Percentiles rank a stretch among this genome's conserved stretches.
Conservation (phyloP, 2,113 vertebrate genomes). For the Myotis lucifugus region DNA sequence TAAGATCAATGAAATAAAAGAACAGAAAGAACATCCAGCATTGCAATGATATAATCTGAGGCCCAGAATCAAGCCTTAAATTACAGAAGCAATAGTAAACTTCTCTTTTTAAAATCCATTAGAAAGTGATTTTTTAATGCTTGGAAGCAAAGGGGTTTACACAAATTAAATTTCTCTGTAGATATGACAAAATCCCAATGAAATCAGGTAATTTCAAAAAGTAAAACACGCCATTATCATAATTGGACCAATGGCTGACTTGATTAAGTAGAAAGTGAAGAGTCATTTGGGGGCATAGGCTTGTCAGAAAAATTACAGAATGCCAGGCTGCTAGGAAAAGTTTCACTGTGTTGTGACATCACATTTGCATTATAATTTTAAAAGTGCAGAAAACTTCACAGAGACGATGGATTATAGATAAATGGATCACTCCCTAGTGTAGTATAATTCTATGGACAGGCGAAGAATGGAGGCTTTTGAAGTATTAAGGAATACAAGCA, state of each 20-base stretch:
- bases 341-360: neutral
- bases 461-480: neutral
- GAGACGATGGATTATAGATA: neutral
- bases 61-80: neutral
- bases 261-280: neutral
- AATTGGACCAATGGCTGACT: neutral
- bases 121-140: neutral
- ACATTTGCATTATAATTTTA: slow-evolving; percentile 12
- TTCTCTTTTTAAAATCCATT: neutral
- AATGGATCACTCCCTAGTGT: neutral
- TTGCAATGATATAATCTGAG: neutral
- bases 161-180: neutral
- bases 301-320: slow-evolving; percentile 34
- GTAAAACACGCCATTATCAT: neutral
- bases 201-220: slow-evolving; percentile 31
- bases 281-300: neutral
- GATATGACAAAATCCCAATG: slow-evolving; percentile 2
- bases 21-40: neutral
- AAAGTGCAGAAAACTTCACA: neutral
- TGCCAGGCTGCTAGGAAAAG: neutral
- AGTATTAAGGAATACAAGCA: neutral
- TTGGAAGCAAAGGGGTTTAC: neutral
- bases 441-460: neutral
- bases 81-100: neutral
- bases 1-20: slow-evolving; percentile 45